Conservation (phyloP, 2,113 vertebrate species). For the Thamnaconus septentrionalis region DNA sequence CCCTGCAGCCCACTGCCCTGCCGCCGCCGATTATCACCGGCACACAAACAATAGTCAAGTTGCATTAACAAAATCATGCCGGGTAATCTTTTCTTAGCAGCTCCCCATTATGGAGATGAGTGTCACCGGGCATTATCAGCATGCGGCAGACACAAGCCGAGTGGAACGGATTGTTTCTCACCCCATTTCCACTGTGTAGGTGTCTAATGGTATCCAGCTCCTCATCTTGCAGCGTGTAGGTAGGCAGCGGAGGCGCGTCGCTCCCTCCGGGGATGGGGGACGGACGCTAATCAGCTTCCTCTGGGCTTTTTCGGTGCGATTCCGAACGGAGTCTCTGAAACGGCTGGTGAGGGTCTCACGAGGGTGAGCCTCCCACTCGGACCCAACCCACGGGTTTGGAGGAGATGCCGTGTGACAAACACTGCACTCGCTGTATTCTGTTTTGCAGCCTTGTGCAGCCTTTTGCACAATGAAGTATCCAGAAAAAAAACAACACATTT, state of each 20-base stretch:
- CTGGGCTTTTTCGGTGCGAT: conserved; percentile 12
- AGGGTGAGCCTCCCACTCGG: conserved; percentile 1
- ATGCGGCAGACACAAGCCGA: conserved; percentile 13
- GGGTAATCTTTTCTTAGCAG: conserved; percentile 54
- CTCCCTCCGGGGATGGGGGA: conserved; percentile 6
- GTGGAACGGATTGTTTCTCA: conserved; percentile 23
- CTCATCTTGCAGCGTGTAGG: conserved; percentile 22
- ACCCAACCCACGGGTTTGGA: too few relatives aligned
- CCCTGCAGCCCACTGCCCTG: conserved; percentile 20
- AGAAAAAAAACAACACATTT: too few relatives aligned
- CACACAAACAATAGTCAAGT: conserved; percentile 48
- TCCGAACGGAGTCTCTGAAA: neutral
- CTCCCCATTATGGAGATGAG: conserved; percentile 59
- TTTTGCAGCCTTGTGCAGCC: too few relatives aligned
- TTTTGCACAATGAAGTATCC: too few relatives aligned
- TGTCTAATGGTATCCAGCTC: conserved; percentile 34
- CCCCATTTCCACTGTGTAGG: conserved; percentile 39
- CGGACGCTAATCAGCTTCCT: conserved; percentile 35
- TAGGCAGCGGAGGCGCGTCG: conserved; percentile 20
- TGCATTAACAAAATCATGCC: conserved; percentile 58
- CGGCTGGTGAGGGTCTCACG: too few relatives aligned
- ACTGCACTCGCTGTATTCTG: too few relatives aligned
- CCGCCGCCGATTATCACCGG: conserved; percentile 55
- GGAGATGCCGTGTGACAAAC: too few relatives aligned
- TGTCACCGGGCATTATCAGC: conserved; percentile 23